phyloP scores from a whole-genome alignment of 2,888 invertebrate genomes.

The Drosophila yooni region DNA sequence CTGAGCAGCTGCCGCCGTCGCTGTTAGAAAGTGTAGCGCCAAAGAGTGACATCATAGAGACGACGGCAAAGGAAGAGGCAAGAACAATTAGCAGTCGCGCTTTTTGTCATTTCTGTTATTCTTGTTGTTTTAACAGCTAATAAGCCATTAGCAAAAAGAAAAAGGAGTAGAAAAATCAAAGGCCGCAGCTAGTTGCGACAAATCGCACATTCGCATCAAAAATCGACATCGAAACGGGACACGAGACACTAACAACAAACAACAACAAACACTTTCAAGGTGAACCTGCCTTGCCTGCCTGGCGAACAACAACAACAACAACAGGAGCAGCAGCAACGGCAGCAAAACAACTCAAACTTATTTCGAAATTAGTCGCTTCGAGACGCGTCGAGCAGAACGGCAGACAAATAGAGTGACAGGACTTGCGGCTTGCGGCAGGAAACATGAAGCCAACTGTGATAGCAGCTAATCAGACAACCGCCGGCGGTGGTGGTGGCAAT shows the following conservation, averaged over 20 bases:
- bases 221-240: constrained; percentile 29
- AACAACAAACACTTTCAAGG: constrained; percentile 59
- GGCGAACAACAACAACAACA: constrained; percentile 30
- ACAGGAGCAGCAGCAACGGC: constrained; percentile 31
- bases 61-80: constrained; percentile 2
- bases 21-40: constrained; percentile 68
- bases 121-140: constrained; percentile 24
- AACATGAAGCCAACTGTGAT: constrained; percentile 84
- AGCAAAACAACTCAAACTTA: constrained; percentile 46
- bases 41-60: constrained; percentile 70
- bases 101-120: constrained; percentile 20
- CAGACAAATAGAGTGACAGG: constrained; percentile 39
- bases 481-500: constrained; percentile 47
- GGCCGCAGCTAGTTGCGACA: constrained; percentile 36
- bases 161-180: constrained; percentile 10
- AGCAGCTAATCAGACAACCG: constrained; percentile 66
- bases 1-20: constrained; percentile 59
- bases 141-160: background rate
- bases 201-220: constrained; percentile 30
- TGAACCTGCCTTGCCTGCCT: constrained; percentile 62
- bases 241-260: constrained; percentile 57
- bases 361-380: constrained; percentile 52
- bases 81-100: constrained; percentile 43
- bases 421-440: constrained; percentile 36
- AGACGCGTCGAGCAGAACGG: constrained; percentile 36